Percentiles rank a stretch among this genome's conserved stretches.
phyloP scores from a whole-genome alignment of 2,113 vertebrate species.

The Zapornia atra region DNA sequence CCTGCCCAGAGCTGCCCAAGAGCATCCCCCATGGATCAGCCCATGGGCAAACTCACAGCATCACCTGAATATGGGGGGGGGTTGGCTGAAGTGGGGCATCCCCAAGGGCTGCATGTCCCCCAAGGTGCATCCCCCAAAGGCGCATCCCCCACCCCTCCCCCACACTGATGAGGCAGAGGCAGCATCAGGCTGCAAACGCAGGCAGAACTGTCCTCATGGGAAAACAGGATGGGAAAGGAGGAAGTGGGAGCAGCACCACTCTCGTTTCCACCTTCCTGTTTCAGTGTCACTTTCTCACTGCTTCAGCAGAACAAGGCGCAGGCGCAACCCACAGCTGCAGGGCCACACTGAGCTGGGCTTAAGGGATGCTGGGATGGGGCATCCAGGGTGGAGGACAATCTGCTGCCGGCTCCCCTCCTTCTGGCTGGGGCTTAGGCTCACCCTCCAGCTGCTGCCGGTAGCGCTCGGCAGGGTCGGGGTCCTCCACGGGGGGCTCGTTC shows the following conservation, averaged over 20 bases:
- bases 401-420: neutral
- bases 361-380: neutral
- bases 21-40: neutral
- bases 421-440: neutral
- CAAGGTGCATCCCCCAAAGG: neutral
- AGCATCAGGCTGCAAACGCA: neutral
- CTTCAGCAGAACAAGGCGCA: neutral
- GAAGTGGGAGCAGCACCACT: neutral
- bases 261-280: neutral
- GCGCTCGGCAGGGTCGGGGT: neutral
- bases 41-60: neutral
- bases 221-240: neutral
- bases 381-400: neutral
- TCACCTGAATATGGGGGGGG: fast-evolving
- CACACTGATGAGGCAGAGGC: neutral
- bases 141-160: fast-evolving
- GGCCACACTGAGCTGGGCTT: neutral
- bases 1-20: neutral
- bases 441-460: neutral
- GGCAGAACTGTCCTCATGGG: neutral
- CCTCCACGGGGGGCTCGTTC: conserved; percentile 6
- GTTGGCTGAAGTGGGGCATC: neutral
- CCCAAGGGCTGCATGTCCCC: neutral
- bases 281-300: fast-evolving
- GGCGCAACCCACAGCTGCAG: fast-evolving